Evolutionary conservation across 2,888 invertebrate genomes (phyloP).

Genomic region (Tetheella fluctuosa): DNA sequence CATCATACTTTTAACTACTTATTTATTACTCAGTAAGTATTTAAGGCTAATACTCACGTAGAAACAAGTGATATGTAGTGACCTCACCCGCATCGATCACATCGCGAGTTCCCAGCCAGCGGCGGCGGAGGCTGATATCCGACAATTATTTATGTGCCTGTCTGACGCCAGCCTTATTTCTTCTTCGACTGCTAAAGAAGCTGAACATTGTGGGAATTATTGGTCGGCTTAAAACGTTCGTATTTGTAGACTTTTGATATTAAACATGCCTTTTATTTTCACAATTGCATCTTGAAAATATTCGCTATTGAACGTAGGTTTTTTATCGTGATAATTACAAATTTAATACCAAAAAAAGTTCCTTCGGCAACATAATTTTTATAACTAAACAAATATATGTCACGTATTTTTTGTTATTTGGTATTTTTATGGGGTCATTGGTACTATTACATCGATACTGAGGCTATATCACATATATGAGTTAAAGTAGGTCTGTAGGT

Average conservation of each 20-base stretch:
- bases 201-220: constrained; percentile 11
- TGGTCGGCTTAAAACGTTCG: constrained; percentile 1
- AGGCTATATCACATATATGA: constrained; percentile 22
- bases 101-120: constrained; percentile 47
- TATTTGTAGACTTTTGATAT: neutral
- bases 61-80: constrained; percentile 15
- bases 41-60: constrained; percentile 7
- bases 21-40: neutral
- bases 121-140: constrained; percentile 66
- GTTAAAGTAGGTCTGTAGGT: no score
- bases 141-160: constrained; percentile 59
- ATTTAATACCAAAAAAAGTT: no score
- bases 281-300: neutral
- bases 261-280: neutral
- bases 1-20: neutral
- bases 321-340: no score
- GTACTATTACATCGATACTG: constrained; percentile 21
- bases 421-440: neutral
- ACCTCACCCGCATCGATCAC: constrained; percentile 51
- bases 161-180: constrained; percentile 52
- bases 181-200: constrained; percentile 28
- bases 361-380: no score
- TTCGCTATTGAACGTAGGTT: neutral
- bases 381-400: no score
- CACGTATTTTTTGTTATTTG: no score